A percentile compares a stretch with the other conserved stretches of the same genome.
Conservation (phyloP, 2,113 vertebrate species). For the Hippocampus barbouri region DNA sequence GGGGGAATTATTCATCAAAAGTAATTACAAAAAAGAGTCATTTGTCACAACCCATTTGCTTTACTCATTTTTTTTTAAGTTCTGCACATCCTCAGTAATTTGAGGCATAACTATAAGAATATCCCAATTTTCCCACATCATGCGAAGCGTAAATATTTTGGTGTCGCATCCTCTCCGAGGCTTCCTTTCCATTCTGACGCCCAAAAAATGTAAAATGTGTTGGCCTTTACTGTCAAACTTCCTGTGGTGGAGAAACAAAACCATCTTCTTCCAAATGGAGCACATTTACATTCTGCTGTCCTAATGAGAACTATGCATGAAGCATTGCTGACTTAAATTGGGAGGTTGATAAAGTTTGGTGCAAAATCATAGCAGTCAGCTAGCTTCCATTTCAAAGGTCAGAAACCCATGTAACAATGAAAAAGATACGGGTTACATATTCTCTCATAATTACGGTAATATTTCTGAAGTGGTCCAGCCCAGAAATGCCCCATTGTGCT, state of each 20-base stretch:
- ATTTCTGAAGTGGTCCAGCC: constrained; percentile 15
- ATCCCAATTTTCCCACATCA: constrained; percentile 30
- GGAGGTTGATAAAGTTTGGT: constrained; percentile 29
- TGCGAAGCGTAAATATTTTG: constrained; percentile 30
- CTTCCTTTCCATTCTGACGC: not conserved
- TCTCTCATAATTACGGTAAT: constrained; percentile 5
- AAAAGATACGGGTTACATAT: constrained; percentile 13
- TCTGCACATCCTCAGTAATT: constrained; percentile 50
- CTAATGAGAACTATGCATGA: constrained; percentile 1
- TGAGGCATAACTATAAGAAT: constrained; percentile 43
- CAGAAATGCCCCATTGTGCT: constrained; percentile 3
- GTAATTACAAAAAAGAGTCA: not conserved
- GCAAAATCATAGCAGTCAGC: constrained; percentile 52
- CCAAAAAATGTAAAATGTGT: not conserved
- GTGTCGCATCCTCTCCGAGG: constrained; percentile 11
- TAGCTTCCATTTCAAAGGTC: constrained; percentile 37
- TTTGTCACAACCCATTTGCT: constrained; percentile 29
- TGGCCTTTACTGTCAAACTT: not conserved
- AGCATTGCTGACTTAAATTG: constrained; percentile 36
- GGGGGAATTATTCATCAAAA: not conserved
- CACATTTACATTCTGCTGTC: constrained; percentile 3
- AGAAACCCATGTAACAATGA: not conserved
- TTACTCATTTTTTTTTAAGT: constrained; percentile 32
- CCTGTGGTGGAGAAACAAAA: not conserved
- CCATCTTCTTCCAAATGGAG: not conserved